Evolutionary conservation across 1,140 invertebrate genomes (phyloP).

Genomic region (Nephotettix cincticeps): DNA sequence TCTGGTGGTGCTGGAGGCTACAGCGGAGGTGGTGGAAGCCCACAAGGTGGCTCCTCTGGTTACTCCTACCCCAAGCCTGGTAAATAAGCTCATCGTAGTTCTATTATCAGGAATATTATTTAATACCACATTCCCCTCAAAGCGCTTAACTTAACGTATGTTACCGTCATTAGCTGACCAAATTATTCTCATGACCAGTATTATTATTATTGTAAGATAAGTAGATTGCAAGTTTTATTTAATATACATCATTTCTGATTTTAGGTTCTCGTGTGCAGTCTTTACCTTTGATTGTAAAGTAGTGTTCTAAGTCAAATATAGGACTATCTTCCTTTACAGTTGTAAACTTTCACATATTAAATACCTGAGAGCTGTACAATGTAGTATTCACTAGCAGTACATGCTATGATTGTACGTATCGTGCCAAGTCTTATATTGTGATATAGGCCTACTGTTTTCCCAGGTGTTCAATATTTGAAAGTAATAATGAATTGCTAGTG

Average conservation of each 20-base stretch:
- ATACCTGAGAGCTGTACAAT: conserved; percentile 7
- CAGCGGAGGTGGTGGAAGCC: conserved; percentile 5
- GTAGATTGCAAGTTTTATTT: neutral
- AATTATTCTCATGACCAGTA: conserved; percentile 1
- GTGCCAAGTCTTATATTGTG: conserved; percentile 14
- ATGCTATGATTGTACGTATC: neutral
- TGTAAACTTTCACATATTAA: neutral
- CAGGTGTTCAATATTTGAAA: neutral
- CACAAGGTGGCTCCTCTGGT: conserved; percentile 17
- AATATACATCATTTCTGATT: too few relatives aligned
- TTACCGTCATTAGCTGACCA: neutral
- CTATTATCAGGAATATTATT: neutral
- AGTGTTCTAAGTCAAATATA: too few relatives aligned
- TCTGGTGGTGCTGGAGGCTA: neutral
- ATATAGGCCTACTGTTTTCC: neutral
- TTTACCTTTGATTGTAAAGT: too few relatives aligned
- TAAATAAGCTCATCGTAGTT: conserved; percentile 11
- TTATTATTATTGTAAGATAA: neutral
- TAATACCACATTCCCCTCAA: neutral
- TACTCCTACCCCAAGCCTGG: conserved; percentile 30
- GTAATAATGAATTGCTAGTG: neutral
- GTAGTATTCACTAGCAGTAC: neutral
- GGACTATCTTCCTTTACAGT: too few relatives aligned
- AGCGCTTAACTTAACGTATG: conserved; percentile 3
- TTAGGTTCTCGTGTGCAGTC: too few relatives aligned